Evolutionary conservation across 2,888 invertebrate genomes (phyloP), one percentile per base, ranked within the genome.

Genomic region (Drosophila colorata): DNA sequence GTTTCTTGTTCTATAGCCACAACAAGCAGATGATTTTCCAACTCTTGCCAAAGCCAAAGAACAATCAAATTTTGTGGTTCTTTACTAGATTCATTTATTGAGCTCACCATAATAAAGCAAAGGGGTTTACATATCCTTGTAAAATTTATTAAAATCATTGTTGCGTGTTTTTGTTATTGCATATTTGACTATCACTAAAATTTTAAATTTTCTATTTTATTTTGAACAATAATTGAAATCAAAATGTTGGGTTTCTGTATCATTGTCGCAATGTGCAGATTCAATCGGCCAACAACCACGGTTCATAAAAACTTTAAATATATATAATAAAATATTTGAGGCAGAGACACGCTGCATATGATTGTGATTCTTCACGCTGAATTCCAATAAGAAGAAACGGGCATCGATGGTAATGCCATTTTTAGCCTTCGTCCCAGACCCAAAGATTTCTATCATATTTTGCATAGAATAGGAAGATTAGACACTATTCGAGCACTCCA

Each of bases 401-500:
- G 58, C 57, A 56, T 13, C 56, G 48, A 51, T 63, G 33, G 23
- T 31, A 59, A 47, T 56, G 60, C 51, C 35, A 67, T 41, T 46
- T 23, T 20, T 33, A 41, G 23, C 53, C 40, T 13, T 35, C 49
- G 41, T 13, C 28, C 18, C 61, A 52, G 23, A 37, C 28, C 37
- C 61, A 68, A 28, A 78, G 74, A 82, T 87, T 86, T 85, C 85
- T 80, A 85, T 87, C 87, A 86, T 86, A 85, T 86, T 86, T 86
- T 82, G 86, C 86, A 87, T 86, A 87, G 87, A 86, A 86, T 86
- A 75, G 74, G 59, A 46, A 65, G 74, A 75, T 83, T 69, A 72
- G 72, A 25, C 59, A 28, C 40, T 28, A 20, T 20, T 28, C 28
- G 13, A 31, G 28, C 14, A 63, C 41, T 31, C 41, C 46, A 11